Percentiles rank a stretch among this genome's conserved stretches.
Evolutionary conservation across 2,797 vertebrate species (phyloP).

Genomic region (Danionella dracula): DNA sequence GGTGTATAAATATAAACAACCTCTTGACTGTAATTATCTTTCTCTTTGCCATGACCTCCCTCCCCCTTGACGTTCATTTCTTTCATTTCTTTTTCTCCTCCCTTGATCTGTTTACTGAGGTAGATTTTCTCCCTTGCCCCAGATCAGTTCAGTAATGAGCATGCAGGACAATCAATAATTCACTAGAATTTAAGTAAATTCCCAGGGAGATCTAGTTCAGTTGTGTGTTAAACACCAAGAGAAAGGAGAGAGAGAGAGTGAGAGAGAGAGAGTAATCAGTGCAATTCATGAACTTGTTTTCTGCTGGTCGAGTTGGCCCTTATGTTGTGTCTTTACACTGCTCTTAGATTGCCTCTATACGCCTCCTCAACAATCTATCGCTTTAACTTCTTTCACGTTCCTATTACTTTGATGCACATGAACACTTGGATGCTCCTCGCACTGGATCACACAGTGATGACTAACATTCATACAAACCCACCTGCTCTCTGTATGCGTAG

Average conservation of each 20-base stretch:
- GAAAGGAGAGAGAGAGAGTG: too few relatives aligned
- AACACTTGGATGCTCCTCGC: neutral
- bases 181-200: conserved; percentile 67
- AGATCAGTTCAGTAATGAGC: conserved; percentile 76
- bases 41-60: conserved; percentile 9
- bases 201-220: conserved; percentile 58
- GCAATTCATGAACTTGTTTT: conserved; percentile 51
- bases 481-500: conserved; percentile 30
- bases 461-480: conserved; percentile 34
- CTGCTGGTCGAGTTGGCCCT: conserved; percentile 34
- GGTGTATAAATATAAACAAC: neutral
- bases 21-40: neutral
- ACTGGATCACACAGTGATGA: conserved; percentile 30
- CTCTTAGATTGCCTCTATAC: conserved; percentile 34
- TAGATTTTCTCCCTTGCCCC: conserved; percentile 70
- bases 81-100: neutral
- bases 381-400: neutral
- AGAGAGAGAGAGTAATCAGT: conserved; percentile 66
- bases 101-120: conserved; percentile 69
- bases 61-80: conserved; percentile 24
- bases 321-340: conserved; percentile 32
- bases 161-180: conserved; percentile 82
- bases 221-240: conserved; percentile 53
- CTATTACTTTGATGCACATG: neutral
- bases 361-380: conserved; percentile 21